Base-by-base conservation (phyloP, 1,140 invertebrate species). In the Penaeus indicus region DNA sequence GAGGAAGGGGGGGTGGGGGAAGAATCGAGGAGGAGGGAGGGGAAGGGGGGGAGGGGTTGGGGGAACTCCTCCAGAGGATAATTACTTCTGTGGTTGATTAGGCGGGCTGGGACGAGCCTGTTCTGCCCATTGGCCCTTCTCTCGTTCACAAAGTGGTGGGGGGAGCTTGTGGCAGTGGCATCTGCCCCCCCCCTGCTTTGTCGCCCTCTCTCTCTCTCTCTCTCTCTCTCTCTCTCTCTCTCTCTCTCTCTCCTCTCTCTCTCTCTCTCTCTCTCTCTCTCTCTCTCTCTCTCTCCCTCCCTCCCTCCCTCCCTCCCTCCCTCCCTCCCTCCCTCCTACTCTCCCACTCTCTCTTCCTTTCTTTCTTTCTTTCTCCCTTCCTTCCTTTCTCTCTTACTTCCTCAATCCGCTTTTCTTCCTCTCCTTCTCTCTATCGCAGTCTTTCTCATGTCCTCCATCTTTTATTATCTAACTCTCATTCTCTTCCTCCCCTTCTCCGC, bases 331-430 rank as follows among this genome's bases (percentile, higher is more conserved):
- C 0, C 27, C 83, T 42, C 21, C 42, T 63, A 38, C 18, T 69
- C 62, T 3, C 61, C 16, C 79, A 7, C 79, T 47, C 79, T 81
- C 79, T 42, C 38, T 81, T 38, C 62, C 47, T 83, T 54, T 83
- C 47, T 63, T 25, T 83, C 47, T 42, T 22, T 32, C 3, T 79
- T 22, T 79, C 5, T 32, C 18, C 13, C 11, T 60, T 54, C 42
- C 11, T 60, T 18, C 13, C 18, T 61, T 2, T n/a, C 8, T 54
- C 32, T 21, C 32, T n/a, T 61, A 4, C 22, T 11, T 47, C 18
- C 60, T 18, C 79, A 47, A 5, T 18, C 77, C 18, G 3, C 18
- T 22, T 79, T 18, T 42, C 77, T 79, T 18, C 18, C 77, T 42
- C 38, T 42, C 77, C 38, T 18, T 42, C 38, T 19, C 77, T 42